Evolutionary conservation across 2,113 vertebrate species (phyloP), one percentile per base, ranked within the genome.

Genomic region (Malurus alboscapulatus): DNA sequence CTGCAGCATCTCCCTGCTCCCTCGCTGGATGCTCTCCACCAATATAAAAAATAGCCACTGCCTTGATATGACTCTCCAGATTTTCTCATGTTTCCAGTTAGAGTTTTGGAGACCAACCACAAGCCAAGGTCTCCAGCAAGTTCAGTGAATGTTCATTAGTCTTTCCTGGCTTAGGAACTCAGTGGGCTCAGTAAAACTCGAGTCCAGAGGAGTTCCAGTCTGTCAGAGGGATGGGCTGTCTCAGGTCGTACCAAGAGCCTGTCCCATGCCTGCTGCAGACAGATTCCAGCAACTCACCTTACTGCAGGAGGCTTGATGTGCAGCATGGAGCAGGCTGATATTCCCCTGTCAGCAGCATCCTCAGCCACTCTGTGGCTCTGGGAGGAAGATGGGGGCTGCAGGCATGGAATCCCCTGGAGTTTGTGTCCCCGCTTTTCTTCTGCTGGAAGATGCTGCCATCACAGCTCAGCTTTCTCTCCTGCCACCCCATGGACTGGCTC

Each of bases 81-180:
- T 66, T 75, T 69, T 57, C 69, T 78, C 68, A 17, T 14, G 42
- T 81, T 87, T 94, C 69, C 84, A 58, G 29, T 67, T 63, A 62
- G 59, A 47, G 32, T 40, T 89, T 62, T 0, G 0, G 61, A 75
- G 55, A 16, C n/a, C 51, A 82, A 21, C 42, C 0, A 0, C 81
- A 87, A 82, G 36, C 47, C 71, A 65, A 65, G 57, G 50, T 93
- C 79, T 59, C 53, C 71, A 75, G 62, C 57, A 87, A 83, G 67
- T 79, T 92, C 87, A 90, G 62, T 0, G 18, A 59, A 47, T 8
- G 9, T 77, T 54, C 82, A 59, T 87, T 79, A 55, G 72, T 90
- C 53, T 82, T 59, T 30, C 26, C 74, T 59, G 32, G 82, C n/a
- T 91, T 34, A 36, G 72, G 45, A 24, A 65, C 32, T n/a, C 72